Evolutionary conservation across 2,113 vertebrate species (phyloP), one percentile per base, ranked within the genome.

Genomic region (Sorex araneus): DNA sequence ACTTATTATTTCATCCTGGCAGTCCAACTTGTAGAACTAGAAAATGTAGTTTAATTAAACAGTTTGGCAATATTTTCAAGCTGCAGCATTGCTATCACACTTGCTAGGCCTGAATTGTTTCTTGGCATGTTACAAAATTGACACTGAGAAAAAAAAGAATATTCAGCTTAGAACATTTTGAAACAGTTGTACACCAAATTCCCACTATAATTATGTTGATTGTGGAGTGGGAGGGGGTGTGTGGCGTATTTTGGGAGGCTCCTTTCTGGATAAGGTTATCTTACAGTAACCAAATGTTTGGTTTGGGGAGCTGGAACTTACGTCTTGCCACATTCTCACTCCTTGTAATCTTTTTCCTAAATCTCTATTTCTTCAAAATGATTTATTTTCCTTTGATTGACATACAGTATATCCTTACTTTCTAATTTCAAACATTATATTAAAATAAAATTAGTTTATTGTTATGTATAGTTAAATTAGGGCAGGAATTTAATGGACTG

Each of bases 11-110:
- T 95, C 1, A 73, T 95, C 54, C 91, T 93, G 45, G 36, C 40
- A 95, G 25, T 91, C 95, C 95, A 93, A 95, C 92, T 76, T 95
- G 83, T 89, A n/a, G 2, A 94, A 94, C 91, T 85, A 76, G 88
- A 96, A 96, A 96, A 89, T 54, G 23, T 70, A 95, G 36, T 94
- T 97, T 79, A 82, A 54, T 94, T 92, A 94, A 95, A 83, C 18
- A 81, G 34, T 89, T 83, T 94, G 77, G 63, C 4, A 9, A 40
- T 91, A 73, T n/a, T 93, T 66, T 84, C 66, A 91, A 96, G 63
- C 32, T 66, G 70, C 54, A 78, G 67, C 90, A 90, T 84, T 63
- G 8, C 25, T 47, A 50, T 89, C 90, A 64, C 12, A 93, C 84
- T 47, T 83, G 28, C 7, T 87, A 15, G 63, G 69, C 57, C 92